Conservation (phyloP, 2,888 invertebrate genomes). For the Hesperia comma region DNA sequence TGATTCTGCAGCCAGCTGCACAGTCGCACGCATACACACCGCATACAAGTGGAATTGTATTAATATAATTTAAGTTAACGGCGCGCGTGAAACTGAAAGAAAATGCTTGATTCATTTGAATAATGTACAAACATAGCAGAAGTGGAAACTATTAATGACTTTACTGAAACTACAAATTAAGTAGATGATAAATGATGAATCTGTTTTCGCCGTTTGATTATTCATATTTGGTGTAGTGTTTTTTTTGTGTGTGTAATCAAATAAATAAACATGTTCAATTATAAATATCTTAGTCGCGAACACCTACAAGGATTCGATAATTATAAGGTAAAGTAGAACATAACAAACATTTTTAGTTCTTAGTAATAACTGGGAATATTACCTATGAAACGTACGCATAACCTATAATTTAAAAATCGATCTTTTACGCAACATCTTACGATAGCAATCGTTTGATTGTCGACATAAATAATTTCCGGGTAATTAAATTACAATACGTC, state of each 20-base stretch:
- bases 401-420: constrained; percentile 55
- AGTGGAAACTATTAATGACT: neutral
- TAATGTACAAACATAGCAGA: neutral
- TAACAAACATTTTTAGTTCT: neutral
- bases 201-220: neutral
- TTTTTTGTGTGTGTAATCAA: constrained; percentile 32
- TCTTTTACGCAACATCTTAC: constrained; percentile 55
- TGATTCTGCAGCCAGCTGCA: too few species aligned
- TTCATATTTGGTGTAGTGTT: constrained; percentile 11
- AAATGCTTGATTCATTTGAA: neutral
- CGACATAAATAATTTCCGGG: neutral
- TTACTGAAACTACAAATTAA: constrained; percentile 5
- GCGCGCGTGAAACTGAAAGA: neutral
- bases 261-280: constrained; percentile 81
- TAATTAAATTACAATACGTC: neutral
- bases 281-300: constrained; percentile 91
- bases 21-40: too few species aligned
- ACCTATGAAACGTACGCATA: constrained; percentile 43
- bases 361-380: neutral
- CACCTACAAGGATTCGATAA: constrained; percentile 97
- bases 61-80: neutral
- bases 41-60: neutral
- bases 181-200: neutral
- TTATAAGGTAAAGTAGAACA: constrained; percentile 88
- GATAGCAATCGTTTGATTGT: neutral